phyloP scores from a whole-genome alignment of 2,797 vertebrate species.

The Myotis pilosus region DNA sequence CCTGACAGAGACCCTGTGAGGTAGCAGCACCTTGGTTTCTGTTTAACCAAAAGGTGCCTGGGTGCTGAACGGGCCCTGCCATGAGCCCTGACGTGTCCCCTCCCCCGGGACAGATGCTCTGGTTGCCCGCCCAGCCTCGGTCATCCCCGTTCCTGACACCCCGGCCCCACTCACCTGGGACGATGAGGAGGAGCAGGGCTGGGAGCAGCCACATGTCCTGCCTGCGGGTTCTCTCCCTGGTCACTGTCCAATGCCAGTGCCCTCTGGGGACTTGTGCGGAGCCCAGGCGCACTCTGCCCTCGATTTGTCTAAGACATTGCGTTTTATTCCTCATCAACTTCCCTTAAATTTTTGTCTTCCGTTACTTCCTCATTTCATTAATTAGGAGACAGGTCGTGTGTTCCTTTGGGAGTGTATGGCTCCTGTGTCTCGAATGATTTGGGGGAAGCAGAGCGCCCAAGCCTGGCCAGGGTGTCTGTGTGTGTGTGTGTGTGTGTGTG shows the following conservation, averaged over 20 bases:
- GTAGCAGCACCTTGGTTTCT: background rate
- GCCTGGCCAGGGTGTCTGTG: background rate
- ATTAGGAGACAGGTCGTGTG: background rate
- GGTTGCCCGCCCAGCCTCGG: too few species aligned
- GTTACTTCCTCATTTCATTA: background rate
- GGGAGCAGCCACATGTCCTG: background rate
- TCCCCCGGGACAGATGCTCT: background rate
- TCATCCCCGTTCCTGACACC: accelerated
- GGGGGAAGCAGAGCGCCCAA: background rate
- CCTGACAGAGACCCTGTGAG: background rate
- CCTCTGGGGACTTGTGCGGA: too few species aligned
- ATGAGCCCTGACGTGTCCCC: accelerated
- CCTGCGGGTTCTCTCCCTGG: background rate
- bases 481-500: too few species aligned
- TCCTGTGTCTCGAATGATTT: too few species aligned
- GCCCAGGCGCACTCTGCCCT: background rate
- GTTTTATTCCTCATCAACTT: background rate
- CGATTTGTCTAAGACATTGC: background rate
- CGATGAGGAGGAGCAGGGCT: background rate
- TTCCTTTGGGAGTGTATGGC: accelerated
- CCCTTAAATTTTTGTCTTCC: background rate
- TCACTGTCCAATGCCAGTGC: background rate
- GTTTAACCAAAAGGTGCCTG: background rate
- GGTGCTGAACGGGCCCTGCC: background rate
- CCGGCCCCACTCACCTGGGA: background rate